Conservation (phyloP, 2,888 invertebrate species). For the Platynereis dumerilii region DNA sequence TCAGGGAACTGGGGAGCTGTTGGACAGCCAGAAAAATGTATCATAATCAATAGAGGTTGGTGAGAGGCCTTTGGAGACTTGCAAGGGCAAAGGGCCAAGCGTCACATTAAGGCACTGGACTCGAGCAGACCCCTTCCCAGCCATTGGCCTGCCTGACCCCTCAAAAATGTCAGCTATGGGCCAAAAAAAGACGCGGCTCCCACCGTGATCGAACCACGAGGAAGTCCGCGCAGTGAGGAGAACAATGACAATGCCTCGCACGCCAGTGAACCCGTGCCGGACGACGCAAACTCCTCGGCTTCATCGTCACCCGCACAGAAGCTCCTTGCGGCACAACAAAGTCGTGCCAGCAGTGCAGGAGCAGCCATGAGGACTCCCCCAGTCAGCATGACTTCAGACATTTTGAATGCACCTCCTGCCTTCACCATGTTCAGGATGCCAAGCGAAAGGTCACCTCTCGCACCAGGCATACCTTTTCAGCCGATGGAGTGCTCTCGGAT, state of each 20-base stretch:
- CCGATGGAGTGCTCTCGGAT: not conserved
- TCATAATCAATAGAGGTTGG: not conserved
- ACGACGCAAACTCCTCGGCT: not conserved
- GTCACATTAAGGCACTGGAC: not conserved
- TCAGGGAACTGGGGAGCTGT: slow-evolving; percentile 7
- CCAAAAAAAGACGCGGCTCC: slow-evolving; percentile 63
- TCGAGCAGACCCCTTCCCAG: not conserved
- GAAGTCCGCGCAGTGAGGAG: not conserved
- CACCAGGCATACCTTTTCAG: slow-evolving; percentile 37
- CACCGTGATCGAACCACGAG: not conserved
- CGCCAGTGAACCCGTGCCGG: slow-evolving; percentile 7
- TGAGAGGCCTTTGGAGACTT: not conserved
- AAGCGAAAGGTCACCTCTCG: slow-evolving; percentile 52
- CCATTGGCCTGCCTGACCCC: not conserved
- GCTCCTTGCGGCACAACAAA: not conserved
- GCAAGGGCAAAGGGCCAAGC: slow-evolving; percentile 1
- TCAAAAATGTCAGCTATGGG: slow-evolving; percentile 4
- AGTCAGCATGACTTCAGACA: slow-evolving; percentile 5
- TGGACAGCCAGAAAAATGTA: not conserved
- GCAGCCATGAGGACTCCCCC: slow-evolving; percentile 16
- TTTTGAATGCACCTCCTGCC: slow-evolving; percentile 16
- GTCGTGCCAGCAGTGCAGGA: not conserved
- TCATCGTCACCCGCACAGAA: slow-evolving; percentile 1
- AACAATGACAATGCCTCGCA: slow-evolving; percentile 7
- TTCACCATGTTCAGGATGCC: slow-evolving; percentile 28